Evolutionary conservation across 1,140 invertebrate genomes (phyloP), one percentile per base, ranked within the genome.

Genomic region (Bombus breviceps): DNA sequence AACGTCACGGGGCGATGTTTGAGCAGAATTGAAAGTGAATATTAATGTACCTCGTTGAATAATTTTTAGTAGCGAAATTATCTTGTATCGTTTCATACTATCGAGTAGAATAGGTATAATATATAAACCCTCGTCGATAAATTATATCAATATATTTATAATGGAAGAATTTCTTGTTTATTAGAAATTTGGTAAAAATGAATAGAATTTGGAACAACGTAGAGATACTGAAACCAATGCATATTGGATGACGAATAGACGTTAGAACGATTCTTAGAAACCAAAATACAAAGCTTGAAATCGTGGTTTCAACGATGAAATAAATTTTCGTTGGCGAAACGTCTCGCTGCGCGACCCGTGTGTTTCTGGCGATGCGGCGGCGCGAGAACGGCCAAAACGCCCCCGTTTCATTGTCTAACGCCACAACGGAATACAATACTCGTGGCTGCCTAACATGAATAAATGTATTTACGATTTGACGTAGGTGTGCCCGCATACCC

Each of bases 391-490:
- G 72, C 79, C 81, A 88, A 90, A 87, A 91, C 90, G 90, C 90
- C 90, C 88, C 88, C 88, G 85, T 89, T 86, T 89, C 88, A 91
- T 91, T 91, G 90, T 91, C 83, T 91, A 91, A 74, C 85, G 73
- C 68, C 57, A 66, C 39, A 81, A 69, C 69, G 73, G 90, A 91
- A 91, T 91, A 91, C 90, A 91, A 91, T 91, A 91, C 90, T 91
- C 82, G 85, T 77, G 84, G 86, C 83, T 89, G 88, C 80, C 90
- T 91, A 89, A 91, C 90, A 91, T 91, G 90, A 91, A 91, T 91
- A 91, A 91, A 91, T 91, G 90, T 91, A 91, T 91, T 90, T 91
- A 91, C 90, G 90, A 90, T 90, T 91, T 91, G 90, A 91, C 90
- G 90, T 91, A 91, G 90, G 90, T 91, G 90, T 88, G 88, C 90